Percentiles rank a stretch among this genome's conserved stretches.
These are phyloP conservation scores for Prinia subflava DNA, from an alignment of 2,113 vertebrate species.

Conservation along the genomic window DNA sequence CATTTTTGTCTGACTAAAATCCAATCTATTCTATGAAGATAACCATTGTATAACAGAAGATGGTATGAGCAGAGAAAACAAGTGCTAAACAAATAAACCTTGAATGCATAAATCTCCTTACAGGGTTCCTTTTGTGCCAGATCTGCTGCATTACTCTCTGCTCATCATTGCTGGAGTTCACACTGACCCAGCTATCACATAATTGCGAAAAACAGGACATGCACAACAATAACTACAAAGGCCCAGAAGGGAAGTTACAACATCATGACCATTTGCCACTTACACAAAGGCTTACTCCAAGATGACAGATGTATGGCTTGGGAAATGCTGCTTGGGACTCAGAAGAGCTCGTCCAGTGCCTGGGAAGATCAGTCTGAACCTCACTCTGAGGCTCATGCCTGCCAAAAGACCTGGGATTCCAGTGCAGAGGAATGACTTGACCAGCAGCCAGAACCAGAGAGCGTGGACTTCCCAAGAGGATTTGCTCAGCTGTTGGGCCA, in stretches of 20 bases:
- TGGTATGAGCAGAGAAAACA: not conserved
- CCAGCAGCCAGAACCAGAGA: not conserved
- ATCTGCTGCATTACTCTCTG: not conserved
- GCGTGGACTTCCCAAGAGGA: fast-evolving
- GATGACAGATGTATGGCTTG: not conserved
- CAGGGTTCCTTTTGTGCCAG: not conserved
- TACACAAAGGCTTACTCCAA: not conserved
- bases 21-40: not conserved
- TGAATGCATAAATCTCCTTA: not conserved
- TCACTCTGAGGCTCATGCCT: fast-evolving
- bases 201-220: not conserved
- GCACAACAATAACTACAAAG: not conserved
- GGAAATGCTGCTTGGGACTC: not conserved
- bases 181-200: not conserved
- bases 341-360: not conserved
- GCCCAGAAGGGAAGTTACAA: not conserved
- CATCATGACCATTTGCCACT: fast-evolving
- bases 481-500: not conserved
- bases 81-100: not conserved
- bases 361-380: not conserved
- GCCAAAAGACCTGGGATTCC: not conserved
- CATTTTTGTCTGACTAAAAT: not conserved
- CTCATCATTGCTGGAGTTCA: not conserved
- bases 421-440: fast-evolving
- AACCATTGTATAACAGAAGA: not conserved